These are phyloP conservation scores for Apogon hyalosoma DNA, from an alignment of 2,797 vertebrate genomes.

Conservation along the genomic window DNA sequence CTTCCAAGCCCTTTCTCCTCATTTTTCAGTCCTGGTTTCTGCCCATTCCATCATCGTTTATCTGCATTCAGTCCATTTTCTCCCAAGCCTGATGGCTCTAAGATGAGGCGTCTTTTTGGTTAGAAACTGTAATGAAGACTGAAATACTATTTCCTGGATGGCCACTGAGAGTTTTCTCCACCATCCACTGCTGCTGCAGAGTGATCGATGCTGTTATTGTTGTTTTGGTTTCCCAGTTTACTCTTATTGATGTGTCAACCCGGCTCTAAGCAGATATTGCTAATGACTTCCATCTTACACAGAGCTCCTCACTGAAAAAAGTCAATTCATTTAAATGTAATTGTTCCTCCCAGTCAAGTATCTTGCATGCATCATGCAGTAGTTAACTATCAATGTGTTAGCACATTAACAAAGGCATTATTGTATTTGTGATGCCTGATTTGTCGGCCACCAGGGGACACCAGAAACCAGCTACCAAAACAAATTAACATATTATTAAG, in stretches of 20 bases:
- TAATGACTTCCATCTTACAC: slow-evolving; percentile 75
- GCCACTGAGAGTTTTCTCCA: slow-evolving; percentile 79
- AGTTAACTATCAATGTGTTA: slow-evolving; percentile 35
- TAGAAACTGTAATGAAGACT: slow-evolving; percentile 84
- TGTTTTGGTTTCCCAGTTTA: slow-evolving; percentile 76
- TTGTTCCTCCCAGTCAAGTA: slow-evolving; percentile 45
- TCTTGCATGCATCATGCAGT: slow-evolving; percentile 40
- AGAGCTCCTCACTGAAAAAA: slow-evolving; percentile 58
- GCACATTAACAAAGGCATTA: slow-evolving; percentile 2
- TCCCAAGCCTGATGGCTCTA: slow-evolving; percentile 80
- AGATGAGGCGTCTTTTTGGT: slow-evolving; percentile 80
- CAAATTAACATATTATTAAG: no score
- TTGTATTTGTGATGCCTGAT: slow-evolving; percentile 15
- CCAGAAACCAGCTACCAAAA: no score
- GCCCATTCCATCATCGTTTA: slow-evolving; percentile 82
- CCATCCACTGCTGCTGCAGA: slow-evolving; percentile 71
- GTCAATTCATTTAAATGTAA: slow-evolving; percentile 61
- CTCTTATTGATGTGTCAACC: slow-evolving; percentile 81
- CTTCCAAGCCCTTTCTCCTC: slow-evolving; percentile 56
- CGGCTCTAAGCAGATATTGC: slow-evolving; percentile 75
- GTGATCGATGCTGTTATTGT: slow-evolving; percentile 79
- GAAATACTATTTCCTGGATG: slow-evolving; percentile 84
- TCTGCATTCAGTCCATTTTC: slow-evolving; percentile 83
- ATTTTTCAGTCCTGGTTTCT: slow-evolving; percentile 62
- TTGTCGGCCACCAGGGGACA: not conserved